These are phyloP conservation scores for Malthinus seriepunctatus DNA, from an alignment of 2,888 invertebrate species.

Conservation along the genomic window DNA sequence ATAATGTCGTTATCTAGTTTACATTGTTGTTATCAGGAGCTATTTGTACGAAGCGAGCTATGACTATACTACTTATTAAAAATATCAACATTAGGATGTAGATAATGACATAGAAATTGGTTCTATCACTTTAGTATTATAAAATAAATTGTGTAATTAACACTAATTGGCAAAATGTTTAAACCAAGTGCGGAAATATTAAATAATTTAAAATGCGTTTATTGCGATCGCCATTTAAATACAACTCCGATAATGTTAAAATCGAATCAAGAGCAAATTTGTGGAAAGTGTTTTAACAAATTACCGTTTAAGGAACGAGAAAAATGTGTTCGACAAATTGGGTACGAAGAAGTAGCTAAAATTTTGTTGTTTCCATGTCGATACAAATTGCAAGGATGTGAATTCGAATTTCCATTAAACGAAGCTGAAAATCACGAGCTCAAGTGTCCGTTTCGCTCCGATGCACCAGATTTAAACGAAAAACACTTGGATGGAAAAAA, in stretches of 20 bases:
- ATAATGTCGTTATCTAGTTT: too few species aligned
- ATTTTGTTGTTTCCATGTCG: constrained; percentile 43
- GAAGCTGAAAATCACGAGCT: constrained; percentile 39
- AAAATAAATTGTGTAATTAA: too few species aligned
- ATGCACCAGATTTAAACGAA: constrained; percentile 24
- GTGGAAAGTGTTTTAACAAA: constrained; percentile 44
- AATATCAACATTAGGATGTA: too few species aligned
- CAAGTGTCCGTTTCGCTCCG: constrained; percentile 37
- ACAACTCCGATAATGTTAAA: constrained; percentile 37
- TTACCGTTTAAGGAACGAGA: constrained; percentile 38
- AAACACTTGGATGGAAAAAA: constrained; percentile 12
- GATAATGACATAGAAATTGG: too few species aligned
- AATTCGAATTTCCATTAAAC: constrained; percentile 36
- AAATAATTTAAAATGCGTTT: constrained; percentile 15
- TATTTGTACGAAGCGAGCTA: too few species aligned
- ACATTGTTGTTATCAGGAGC: too few species aligned
- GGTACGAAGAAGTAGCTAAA: constrained; percentile 39
- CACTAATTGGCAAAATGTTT: constrained; percentile 7
- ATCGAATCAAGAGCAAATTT: constrained; percentile 38
- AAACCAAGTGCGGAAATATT: constrained; percentile 11
- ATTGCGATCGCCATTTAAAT: constrained; percentile 41
- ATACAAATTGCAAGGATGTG: constrained; percentile 39
- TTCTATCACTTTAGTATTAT: too few species aligned
- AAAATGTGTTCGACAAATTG: constrained; percentile 39
- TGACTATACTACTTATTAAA: too few species aligned